Conservation (phyloP, 2,888 invertebrate species). For the Mesochorus sp. region DNA sequence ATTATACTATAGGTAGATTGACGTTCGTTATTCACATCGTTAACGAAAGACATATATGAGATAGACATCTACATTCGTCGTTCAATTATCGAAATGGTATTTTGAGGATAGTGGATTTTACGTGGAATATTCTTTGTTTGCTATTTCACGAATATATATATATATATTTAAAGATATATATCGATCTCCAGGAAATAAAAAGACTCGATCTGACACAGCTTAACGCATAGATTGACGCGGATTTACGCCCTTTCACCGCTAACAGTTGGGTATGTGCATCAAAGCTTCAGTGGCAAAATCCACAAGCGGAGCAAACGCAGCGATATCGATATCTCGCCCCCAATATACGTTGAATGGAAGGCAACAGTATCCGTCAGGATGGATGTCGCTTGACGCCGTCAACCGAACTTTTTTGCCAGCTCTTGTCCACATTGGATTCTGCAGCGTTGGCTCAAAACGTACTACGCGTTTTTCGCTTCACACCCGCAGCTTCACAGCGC, state of each 20-base stretch:
- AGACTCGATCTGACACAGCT: neutral
- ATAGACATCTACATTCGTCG: conserved; percentile 56
- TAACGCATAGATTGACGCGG: neutral
- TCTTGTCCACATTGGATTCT: conserved; percentile 26
- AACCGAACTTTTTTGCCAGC: conserved; percentile 32
- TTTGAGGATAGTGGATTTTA: conserved; percentile 46
- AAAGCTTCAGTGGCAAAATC: conserved; percentile 28
- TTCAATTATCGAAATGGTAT: conserved; percentile 47
- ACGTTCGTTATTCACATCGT: conserved; percentile 55
- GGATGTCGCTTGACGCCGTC: conserved; percentile 69
- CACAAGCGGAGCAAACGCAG: conserved; percentile 51
- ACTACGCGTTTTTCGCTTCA: conserved; percentile 23
- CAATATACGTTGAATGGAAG: conserved; percentile 71
- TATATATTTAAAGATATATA: conserved; percentile 8
- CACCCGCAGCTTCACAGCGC: conserved; percentile 4
- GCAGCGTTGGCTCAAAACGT: conserved; percentile 56
- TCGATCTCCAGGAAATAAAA: neutral
- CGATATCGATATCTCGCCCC: conserved; percentile 67
- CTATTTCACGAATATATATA: neutral
- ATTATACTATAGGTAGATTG: neutral
- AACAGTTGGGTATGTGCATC: conserved; percentile 12
- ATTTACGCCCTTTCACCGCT: neutral
- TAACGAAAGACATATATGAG: conserved; percentile 66
- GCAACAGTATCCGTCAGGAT: conserved; percentile 74
- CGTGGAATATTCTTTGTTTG: conserved; percentile 25